Conservation (phyloP, 1,140 invertebrate species). For the Maconellicoccus hirsutus region DNA sequence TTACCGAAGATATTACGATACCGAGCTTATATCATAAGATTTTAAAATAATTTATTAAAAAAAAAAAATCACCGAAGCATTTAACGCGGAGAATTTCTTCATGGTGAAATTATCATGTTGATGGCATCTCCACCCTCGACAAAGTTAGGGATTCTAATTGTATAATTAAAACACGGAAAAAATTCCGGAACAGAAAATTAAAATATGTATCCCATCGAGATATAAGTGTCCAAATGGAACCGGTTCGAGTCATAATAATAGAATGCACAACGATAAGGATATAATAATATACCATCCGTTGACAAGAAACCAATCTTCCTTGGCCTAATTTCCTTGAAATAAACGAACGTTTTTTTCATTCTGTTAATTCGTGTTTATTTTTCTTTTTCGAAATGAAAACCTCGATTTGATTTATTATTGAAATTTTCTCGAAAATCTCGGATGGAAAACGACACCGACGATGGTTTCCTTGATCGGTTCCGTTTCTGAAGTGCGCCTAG, state of each 20-base stretch:
- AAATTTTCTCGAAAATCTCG: background rate
- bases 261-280: background rate
- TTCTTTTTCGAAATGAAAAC: background rate
- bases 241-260: background rate
- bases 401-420: background rate
- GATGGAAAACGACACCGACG: background rate
- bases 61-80: no score
- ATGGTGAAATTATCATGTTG: no score
- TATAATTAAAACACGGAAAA: background rate
- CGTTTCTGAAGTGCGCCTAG: no score
- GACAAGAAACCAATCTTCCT: background rate
- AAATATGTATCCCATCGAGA: background rate
- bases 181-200: background rate
- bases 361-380: no score
- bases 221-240: background rate
- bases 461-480: background rate
- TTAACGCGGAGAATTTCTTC: no score
- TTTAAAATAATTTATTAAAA: no score
- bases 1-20: no score
- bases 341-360: no score
- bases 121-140: background rate
- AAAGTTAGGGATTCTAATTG: no score
- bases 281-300: background rate
- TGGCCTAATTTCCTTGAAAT: constrained; percentile 4
- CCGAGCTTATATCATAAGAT: no score